Percentiles rank a stretch among this genome's conserved stretches.
Evolutionary conservation across 30 jellyfish, hydroid and myxozoan genomes (phyloP).

Genomic region (Turritopsis rubra): DNA sequence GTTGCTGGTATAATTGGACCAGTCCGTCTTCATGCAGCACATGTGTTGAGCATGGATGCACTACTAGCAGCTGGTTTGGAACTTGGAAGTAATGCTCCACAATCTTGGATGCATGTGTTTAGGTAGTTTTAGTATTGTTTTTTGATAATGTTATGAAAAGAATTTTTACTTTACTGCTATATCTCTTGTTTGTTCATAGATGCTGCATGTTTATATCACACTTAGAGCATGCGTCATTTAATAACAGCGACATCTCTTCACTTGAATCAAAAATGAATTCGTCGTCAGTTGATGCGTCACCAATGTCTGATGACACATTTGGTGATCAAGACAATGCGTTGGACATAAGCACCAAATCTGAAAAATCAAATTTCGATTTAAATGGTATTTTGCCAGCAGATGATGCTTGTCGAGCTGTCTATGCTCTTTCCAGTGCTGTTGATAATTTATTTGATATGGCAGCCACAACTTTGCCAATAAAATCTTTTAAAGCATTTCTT

Average conservation of each 20-base stretch:
- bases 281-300: slow-evolving; percentile 31
- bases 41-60: slow-evolving; percentile 96
- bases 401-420: slow-evolving; percentile 97
- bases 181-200: slow-evolving; percentile 24
- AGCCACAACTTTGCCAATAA: slow-evolving; percentile 73
- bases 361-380: slow-evolving; percentile 44
- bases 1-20: slow-evolving; percentile 34
- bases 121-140: slow-evolving; percentile 35
- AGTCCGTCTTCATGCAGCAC: slow-evolving; percentile 93
- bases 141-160: neutral
- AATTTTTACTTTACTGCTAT: neutral
- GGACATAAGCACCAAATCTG: slow-evolving; percentile 29
- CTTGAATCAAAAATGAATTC: neutral
- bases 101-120: slow-evolving; percentile 95
- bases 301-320: slow-evolving; percentile 43
- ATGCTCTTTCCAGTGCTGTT: slow-evolving; percentile 94
- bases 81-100: slow-evolving; percentile 95
- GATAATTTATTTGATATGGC: slow-evolving; percentile 93
- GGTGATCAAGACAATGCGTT: slow-evolving; percentile 31
- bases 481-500: slow-evolving; percentile 60
- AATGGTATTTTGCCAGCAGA: slow-evolving; percentile 86
- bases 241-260: slow-evolving; percentile 47
- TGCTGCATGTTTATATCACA: slow-evolving; percentile 88
- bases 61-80: slow-evolving; percentile 94
- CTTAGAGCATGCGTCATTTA: slow-evolving; percentile 86